Evolutionary conservation across 2,888 invertebrate species (phyloP).

Genomic region (Synergus laeviventris): DNA sequence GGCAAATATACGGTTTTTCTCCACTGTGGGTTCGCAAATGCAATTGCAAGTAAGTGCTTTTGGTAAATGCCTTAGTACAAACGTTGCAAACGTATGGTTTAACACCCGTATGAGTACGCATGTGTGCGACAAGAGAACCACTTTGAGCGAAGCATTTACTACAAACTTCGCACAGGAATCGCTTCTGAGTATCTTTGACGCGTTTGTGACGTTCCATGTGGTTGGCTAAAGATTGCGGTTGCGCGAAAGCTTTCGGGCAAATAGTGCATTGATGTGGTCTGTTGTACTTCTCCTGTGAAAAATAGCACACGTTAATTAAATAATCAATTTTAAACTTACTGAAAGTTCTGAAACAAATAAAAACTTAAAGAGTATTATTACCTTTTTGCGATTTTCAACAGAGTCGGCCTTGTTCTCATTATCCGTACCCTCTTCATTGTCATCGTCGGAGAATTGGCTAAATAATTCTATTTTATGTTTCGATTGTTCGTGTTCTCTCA

Average conservation of each 20-base stretch:
- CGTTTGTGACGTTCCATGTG: constrained; percentile 71
- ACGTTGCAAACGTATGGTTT: constrained; percentile 72
- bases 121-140: constrained; percentile 70
- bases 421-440: constrained; percentile 64
- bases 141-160: constrained; percentile 73
- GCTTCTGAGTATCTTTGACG: constrained; percentile 68
- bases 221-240: constrained; percentile 68
- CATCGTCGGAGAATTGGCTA: constrained; percentile 62
- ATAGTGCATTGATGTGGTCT: constrained; percentile 68
- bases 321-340: background rate
- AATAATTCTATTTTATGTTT: constrained; percentile 69
- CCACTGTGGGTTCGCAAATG: constrained; percentile 72
- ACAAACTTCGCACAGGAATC: constrained; percentile 71
- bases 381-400: constrained; percentile 64
- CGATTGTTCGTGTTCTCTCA: constrained; percentile 70
- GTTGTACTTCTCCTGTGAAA: constrained; percentile 65
- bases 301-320: constrained; percentile 11
- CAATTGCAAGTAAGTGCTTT: constrained; percentile 71
- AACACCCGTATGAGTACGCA: constrained; percentile 72
- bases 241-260: constrained; percentile 71
- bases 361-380: constrained; percentile 44
- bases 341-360: too few relatives aligned
- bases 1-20: constrained; percentile 72
- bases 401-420: constrained; percentile 60
- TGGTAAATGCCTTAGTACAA: constrained; percentile 71